Percentiles rank a stretch among this genome's conserved stretches.
Evolutionary conservation across 2,113 vertebrate species (phyloP).

Genomic region (Sceloporus tristichus): DNA sequence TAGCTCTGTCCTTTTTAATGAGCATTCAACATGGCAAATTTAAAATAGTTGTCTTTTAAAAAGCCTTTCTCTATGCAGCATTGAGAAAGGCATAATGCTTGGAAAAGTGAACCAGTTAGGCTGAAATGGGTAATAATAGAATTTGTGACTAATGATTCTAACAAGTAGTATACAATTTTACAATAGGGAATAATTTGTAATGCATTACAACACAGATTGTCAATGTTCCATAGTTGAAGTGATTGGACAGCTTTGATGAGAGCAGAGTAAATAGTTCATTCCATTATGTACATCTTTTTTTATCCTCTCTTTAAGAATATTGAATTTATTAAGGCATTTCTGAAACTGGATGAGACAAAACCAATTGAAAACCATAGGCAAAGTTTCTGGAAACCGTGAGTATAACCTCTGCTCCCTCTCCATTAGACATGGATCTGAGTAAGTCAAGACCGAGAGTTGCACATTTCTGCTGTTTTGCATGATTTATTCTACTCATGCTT

Average conservation of each 20-base stretch:
- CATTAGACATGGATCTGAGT: not conserved
- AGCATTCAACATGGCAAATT: not conserved
- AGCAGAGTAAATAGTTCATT: slow-evolving; percentile 7
- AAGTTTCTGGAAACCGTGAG: not conserved
- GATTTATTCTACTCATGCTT: not conserved
- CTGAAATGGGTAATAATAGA: slow-evolving; percentile 5
- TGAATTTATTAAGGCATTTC: not conserved
- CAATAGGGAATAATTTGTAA: slow-evolving; percentile 10
- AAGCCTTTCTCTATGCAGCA: not conserved
- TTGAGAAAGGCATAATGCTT: not conserved
- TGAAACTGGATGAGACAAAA: not conserved
- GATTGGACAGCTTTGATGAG: not conserved
- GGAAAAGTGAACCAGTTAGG: not conserved
- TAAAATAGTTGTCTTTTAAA: not conserved
- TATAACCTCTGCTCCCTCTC: too few species aligned
- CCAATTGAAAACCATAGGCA: not conserved
- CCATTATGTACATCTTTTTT: slow-evolving; percentile 6
- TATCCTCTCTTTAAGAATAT: not conserved
- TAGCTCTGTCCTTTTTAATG: not conserved
- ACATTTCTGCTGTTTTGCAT: not conserved
- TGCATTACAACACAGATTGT: not conserved
- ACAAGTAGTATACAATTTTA: not conserved
- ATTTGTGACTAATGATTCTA: slow-evolving; percentile 8
- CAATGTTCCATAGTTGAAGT: slow-evolving; percentile 1
- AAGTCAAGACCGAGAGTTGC: not conserved